phyloP scores from a whole-genome alignment of 2,797 vertebrate species.

The Psittacula echo region DNA sequence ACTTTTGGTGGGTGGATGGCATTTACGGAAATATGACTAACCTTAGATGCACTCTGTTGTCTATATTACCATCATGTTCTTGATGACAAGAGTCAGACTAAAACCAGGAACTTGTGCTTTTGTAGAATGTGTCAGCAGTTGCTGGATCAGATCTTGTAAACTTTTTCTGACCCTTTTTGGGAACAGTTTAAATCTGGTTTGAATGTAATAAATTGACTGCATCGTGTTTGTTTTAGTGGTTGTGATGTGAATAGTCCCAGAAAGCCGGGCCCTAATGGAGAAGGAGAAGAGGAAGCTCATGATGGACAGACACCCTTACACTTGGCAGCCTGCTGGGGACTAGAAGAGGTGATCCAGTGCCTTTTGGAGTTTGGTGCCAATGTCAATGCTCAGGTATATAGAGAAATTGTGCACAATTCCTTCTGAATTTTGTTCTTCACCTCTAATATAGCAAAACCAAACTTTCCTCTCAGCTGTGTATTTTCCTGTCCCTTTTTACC shows the following conservation, averaged over 20 bases:
- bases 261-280: slow-evolving; percentile 89
- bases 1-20: neutral
- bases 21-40: neutral
- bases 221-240: slow-evolving; percentile 78
- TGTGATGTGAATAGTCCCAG: slow-evolving; percentile 95
- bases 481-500: neutral
- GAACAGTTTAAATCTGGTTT: neutral
- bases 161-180: neutral
- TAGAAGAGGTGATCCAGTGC: slow-evolving; percentile 97
- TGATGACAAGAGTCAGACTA: neutral
- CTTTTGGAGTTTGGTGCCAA: slow-evolving; percentile 97
- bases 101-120: neutral
- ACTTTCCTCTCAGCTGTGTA: neutral
- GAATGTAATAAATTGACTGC: neutral
- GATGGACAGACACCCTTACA: slow-evolving; percentile 96
- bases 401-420: neutral
- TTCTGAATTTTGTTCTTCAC: neutral
- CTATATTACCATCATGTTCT: neutral
- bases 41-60: neutral
- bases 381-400: slow-evolving; percentile 92
- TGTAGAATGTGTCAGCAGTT: neutral
- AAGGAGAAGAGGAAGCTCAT: slow-evolving; percentile 95
- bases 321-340: slow-evolving; percentile 94
- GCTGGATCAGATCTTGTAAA: neutral
- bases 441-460: neutral